A percentile compares a stretch with the other conserved stretches of the same genome.
phyloP scores from a whole-genome alignment of 2,797 vertebrate species.

The Pangasius sanitwongsei region DNA sequence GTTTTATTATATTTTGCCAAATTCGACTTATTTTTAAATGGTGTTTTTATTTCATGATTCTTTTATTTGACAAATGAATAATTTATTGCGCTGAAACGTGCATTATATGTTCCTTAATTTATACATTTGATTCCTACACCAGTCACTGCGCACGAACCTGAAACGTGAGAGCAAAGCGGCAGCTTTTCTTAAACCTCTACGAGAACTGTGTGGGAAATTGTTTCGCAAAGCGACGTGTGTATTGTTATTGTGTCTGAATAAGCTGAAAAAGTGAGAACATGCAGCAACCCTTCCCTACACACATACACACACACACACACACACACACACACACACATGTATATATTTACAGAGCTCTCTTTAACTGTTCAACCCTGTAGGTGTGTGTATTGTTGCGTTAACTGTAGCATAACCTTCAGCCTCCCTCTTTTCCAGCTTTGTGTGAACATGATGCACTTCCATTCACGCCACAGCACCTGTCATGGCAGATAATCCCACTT shows the following conservation, averaged over 20 bases:
- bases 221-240: background rate
- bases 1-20: background rate
- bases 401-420: conserved; percentile 23
- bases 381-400: conserved; percentile 31
- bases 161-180: background rate
- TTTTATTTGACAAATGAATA: background rate
- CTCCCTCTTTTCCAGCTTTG: conserved; percentile 66
- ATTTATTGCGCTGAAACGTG: background rate
- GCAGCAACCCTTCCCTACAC: conserved; percentile 23
- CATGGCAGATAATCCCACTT: conserved; percentile 76
- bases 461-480: conserved; percentile 73
- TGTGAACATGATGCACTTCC: conserved; percentile 69
- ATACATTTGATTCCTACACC: too few species aligned
- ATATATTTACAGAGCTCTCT: conserved; percentile 2
- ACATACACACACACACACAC: conserved; percentile 36
- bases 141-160: background rate
- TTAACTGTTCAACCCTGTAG: conserved; percentile 38
- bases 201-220: background rate
- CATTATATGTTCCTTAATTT: background rate
- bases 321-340: conserved; percentile 7
- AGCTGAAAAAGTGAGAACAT: conserved; percentile 52
- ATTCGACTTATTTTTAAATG: background rate
- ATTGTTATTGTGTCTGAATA: background rate
- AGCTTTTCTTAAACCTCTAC: background rate
- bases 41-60: too few species aligned